Base-by-base conservation (phyloP, 2,888 invertebrate species). In the Cantharis lateralis region DNA sequence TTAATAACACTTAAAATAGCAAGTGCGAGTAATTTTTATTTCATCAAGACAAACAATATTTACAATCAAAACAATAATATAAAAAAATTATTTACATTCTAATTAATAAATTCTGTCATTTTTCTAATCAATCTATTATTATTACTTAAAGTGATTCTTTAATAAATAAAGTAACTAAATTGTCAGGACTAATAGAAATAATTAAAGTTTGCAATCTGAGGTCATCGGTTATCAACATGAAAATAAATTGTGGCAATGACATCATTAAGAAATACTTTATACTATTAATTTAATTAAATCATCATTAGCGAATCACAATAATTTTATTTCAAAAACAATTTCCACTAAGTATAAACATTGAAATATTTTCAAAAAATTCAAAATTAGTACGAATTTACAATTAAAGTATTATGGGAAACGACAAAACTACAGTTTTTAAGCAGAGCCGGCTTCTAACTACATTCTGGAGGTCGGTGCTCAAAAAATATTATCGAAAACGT, bases 121-220 rank as follows among this genome's bases (percentile, higher is more conserved):
- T 13, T 48, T 9, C 4, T 48, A 7, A 48, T 48, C 48, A 48
- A 48, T 48, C n/a, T 9, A n/a, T n/a, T n/a, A 48, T 48, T 48
- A 48, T 13, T 48, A 48, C 48, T 48, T 48, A 48, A 48, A 48
- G 7, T 48, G 48, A 48, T 7, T 32, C 32, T 48, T 48, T n/a
- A 48, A 48, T 48, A 48, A 48, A 48, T 48, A 48, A 48, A 48
- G 48, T 48, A 48, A 48, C 48, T n/a, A 48, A 48, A 48, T 48
- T 48, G 48, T 48, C 48, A 48, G 48, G 48, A 48, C 48, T 48
- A 48, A 48, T 48, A 48, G 48, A 48, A 48, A 20, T 66, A 66
- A 66, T 63, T 66, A 66, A 66, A 66, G 48, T 66, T 66, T 66
- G 64, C 64, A 66, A 66, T 66, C 64, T 66, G 64, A 66, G 64